A percentile compares a stretch with the other conserved stretches of the same genome.
These are phyloP conservation scores for Turdus rufiventris DNA, from an alignment of 2,113 vertebrate species.

Conservation along the genomic window DNA sequence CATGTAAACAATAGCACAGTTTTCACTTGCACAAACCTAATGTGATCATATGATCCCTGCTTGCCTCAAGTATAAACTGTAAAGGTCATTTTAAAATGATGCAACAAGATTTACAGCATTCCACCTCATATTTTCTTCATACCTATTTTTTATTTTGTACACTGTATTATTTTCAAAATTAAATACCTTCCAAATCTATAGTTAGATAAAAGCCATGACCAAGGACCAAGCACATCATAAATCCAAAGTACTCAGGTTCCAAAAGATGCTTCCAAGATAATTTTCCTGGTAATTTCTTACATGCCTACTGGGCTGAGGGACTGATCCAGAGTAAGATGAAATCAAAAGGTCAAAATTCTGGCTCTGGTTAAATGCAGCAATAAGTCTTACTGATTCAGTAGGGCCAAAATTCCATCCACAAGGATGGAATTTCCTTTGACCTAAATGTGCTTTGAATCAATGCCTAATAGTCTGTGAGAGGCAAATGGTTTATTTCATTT, in stretches of 20 bases:
- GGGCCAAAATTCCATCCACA: slow-evolving; percentile 32
- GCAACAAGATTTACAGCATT: neutral
- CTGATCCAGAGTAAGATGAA: neutral
- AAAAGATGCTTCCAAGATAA: neutral
- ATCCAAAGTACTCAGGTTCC: neutral
- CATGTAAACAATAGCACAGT: neutral
- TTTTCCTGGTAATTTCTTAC: neutral
- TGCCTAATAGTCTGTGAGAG: slow-evolving; percentile 39
- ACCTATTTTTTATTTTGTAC: neutral
- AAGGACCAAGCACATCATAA: neutral
- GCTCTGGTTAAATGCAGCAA: neutral
- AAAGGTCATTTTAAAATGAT: neutral
- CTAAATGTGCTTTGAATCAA: slow-evolving; percentile 55
- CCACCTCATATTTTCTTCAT: neutral
- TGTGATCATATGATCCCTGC: neutral
- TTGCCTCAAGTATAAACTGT: neutral
- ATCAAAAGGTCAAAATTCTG: neutral
- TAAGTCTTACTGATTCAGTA: neutral
- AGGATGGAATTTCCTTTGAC: slow-evolving; percentile 55
- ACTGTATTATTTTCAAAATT: neutral
- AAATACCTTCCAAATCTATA: neutral
- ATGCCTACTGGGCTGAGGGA: neutral
- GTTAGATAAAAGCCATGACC: neutral
- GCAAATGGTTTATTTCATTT: slow-evolving; percentile 43
- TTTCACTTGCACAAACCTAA: neutral